phyloP scores from a whole-genome alignment of 2,113 vertebrate genomes.

The Gnathonemus echidnorhynchus region DNA sequence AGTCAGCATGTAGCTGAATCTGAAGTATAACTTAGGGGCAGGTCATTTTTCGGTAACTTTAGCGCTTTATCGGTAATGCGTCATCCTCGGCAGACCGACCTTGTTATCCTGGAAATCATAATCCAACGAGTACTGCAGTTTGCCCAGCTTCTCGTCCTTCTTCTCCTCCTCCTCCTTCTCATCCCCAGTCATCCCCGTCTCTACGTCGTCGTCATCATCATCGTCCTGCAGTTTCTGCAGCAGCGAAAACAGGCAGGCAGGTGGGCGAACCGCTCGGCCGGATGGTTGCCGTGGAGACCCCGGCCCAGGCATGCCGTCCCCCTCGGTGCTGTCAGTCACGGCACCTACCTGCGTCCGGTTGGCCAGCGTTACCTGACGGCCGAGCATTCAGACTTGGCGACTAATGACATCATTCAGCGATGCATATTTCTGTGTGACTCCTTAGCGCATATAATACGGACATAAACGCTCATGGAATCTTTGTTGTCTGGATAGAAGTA shows the following conservation, averaged over 20 bases:
- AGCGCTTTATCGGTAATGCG: not conserved
- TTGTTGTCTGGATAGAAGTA: not conserved
- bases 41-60: not conserved
- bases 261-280: conserved; percentile 26
- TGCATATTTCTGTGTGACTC: conserved; percentile 52
- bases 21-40: not conserved
- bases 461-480: not conserved
- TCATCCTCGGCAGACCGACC: conserved; percentile 48
- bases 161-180: conserved; percentile 91
- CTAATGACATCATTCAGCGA: conserved; percentile 57
- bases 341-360: conserved; percentile 55
- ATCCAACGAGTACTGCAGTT: conserved; percentile 91
- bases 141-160: conserved; percentile 90
- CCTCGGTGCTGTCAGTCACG: conserved; percentile 45
- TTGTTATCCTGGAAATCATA: conserved; percentile 94
- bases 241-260: conserved; percentile 34
- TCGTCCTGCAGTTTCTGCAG: conserved; percentile 73
- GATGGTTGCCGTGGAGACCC: conserved; percentile 17
- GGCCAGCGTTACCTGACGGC: conserved; percentile 37
- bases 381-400: conserved; percentile 34
- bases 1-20: not conserved
- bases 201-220: conserved; percentile 77
- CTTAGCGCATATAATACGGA: not conserved
- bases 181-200: conserved; percentile 80
- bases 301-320: conserved; percentile 5